Base-by-base conservation (phyloP, 2,888 invertebrate species). In the Scelioninae gen. 2 region DNA sequence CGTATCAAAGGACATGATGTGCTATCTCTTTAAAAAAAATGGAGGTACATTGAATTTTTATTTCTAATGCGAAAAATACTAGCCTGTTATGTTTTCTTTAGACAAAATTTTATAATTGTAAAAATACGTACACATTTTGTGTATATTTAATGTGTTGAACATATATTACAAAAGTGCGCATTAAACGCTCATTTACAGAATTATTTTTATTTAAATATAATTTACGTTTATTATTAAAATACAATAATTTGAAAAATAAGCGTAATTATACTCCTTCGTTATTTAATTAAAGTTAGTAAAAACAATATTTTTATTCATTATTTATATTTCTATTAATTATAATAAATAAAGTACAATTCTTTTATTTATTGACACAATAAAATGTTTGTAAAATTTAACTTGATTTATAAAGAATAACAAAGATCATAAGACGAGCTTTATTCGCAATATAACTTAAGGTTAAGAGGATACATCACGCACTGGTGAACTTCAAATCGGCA, bases 361-460 rank as follows among this genome's bases (percentile, higher is more conserved):
- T 31, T 31, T 46, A 35, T 48, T 65, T 55, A 53, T 65, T 55
- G 39, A n/a, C n/a, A 46, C 39, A 55, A 45, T 60, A 48, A 57
- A 46, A 46, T 57, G 18, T 35, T 15, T 25, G 28, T 61, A 37
- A 31, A 69, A 22, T 50, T 41, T 33, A 70, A 71, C 68, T 77
- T 73, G 75, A 77, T 78, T 81, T 71, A 61, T 35, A 71, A 75
- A 69, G 73, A 78, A 78, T 77, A 74, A 74, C 74, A 73, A 76
- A 74, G 74, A 75, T 78, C 79, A 81, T 81, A 82, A 84, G 80
- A 76, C 77, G 74, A 79, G 79, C 78, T 81, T 82, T 82, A 82
- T 81, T 81, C 76, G 73, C 74, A 78, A 82, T 82, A 81, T 80
- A 81, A 82, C 80, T 80, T 69, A 75, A 77, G 78, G 81, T 83